Percentiles rank a stretch among this genome's conserved stretches.
These are phyloP conservation scores for Nesidiocoris tenuis DNA, from an alignment of 2,888 invertebrate species.

Conservation along the genomic window DNA sequence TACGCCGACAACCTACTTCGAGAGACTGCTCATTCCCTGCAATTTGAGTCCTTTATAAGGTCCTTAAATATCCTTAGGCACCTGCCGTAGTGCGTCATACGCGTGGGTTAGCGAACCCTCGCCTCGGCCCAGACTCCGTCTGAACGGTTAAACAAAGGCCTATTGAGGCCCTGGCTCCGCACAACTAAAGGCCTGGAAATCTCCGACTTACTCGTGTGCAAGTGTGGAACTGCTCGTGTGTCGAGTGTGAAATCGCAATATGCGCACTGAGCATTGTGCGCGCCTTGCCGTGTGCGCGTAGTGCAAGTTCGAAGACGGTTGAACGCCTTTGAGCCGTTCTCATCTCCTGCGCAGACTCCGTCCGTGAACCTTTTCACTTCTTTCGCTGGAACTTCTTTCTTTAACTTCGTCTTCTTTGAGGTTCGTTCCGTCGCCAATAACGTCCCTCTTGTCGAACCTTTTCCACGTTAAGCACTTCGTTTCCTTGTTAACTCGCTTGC, in stretches of 20 bases:
- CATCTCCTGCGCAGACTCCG: neutral
- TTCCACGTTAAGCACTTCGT: neutral
- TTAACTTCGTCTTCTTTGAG: conserved; percentile 2
- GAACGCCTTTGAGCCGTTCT: neutral
- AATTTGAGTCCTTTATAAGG: no score
- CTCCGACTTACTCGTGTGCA: no score
- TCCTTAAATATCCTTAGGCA: no score
- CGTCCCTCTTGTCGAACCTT: neutral
- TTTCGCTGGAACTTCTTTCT: conserved; percentile 25
- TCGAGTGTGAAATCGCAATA: conserved; percentile 34
- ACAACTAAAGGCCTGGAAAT: neutral
- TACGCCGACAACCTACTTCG: no score
- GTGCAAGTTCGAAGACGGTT: neutral
- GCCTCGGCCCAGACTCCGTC: no score
- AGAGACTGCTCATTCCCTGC: no score
- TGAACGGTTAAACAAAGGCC: conserved; percentile 24
- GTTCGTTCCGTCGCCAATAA: neutral
- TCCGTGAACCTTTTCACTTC: conserved; percentile 6
- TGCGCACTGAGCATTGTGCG: neutral
- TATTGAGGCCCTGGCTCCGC: conserved; percentile 8
- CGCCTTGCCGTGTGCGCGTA: neutral
- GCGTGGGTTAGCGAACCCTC: neutral
- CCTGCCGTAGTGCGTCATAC: no score
- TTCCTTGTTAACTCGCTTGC: neutral
- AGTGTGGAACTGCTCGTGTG: no score